Evolutionary conservation across 2,797 vertebrate species (phyloP).

Genomic region (Stomatorhinus walkeri): DNA sequence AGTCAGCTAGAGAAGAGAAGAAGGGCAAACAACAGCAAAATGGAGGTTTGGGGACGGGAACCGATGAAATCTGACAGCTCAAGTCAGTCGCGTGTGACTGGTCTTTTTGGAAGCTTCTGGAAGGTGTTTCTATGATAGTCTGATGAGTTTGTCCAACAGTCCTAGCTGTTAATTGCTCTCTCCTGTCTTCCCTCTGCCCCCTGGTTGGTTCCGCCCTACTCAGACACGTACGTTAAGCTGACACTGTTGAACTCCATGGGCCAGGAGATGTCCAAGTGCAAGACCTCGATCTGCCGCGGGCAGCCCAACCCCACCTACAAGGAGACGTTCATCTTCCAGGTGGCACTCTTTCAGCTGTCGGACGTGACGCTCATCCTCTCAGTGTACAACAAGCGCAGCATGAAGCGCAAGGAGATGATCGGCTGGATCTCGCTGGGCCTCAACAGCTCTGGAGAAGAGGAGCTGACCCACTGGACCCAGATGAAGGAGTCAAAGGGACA

Average conservation of each 20-base stretch:
- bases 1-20: neutral
- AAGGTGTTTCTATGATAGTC: neutral
- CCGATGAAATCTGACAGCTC: neutral
- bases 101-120: neutral
- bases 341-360: slow-evolving; percentile 93
- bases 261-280: slow-evolving; percentile 98
- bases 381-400: slow-evolving; percentile 95
- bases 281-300: slow-evolving; percentile 89
- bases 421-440: slow-evolving; percentile 96
- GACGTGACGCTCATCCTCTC: slow-evolving; percentile 96
- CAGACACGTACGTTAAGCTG: slow-evolving; percentile 94
- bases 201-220: slow-evolving; percentile 27
- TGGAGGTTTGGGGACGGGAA: neutral
- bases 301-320: slow-evolving; percentile 95
- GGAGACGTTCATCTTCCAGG: slow-evolving; percentile 95
- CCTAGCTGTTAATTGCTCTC: neutral
- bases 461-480: slow-evolving; percentile 91
- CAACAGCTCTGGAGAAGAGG: slow-evolving; percentile 95
- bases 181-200: neutral
- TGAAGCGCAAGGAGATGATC: slow-evolving; percentile 97
- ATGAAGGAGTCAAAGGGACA: slow-evolving; percentile 97
- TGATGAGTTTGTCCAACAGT: neutral
- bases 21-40: neutral
- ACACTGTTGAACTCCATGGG: slow-evolving; percentile 97
- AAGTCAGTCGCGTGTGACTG: neutral